phyloP scores from a whole-genome alignment of 1,140 invertebrate genomes.

The Protaetia brevitarsis region DNA sequence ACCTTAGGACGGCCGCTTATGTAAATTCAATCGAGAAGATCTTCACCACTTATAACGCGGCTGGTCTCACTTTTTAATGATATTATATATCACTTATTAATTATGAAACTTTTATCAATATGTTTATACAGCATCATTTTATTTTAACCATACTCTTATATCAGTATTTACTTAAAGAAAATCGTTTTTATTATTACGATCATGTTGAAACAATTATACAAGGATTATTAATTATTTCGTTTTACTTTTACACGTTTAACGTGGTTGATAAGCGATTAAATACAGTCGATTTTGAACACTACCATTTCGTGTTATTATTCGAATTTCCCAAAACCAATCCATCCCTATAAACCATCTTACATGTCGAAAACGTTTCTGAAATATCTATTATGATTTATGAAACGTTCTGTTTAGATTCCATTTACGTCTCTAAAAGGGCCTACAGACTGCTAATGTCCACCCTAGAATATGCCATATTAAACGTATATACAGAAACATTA shows the following conservation, averaged over 20 bases:
- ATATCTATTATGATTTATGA: no score
- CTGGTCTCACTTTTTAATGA: slow-evolving; percentile 82
- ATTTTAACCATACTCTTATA: not conserved
- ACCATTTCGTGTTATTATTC: not conserved
- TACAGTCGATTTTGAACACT: not conserved
- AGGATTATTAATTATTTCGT: not conserved
- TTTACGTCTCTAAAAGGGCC: no score
- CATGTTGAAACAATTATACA: not conserved
- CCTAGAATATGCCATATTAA: no score
- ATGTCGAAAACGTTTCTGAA: no score
- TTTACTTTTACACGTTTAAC: not conserved
- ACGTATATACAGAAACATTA: no score
- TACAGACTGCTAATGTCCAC: no score
- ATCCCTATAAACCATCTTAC: no score
- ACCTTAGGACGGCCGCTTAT: slow-evolving; percentile 84
- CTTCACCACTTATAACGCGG: slow-evolving; percentile 92
- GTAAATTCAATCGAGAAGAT: slow-evolving; percentile 88
- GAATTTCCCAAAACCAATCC: no score
- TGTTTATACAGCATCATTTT: not conserved
- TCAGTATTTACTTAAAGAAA: slow-evolving; percentile 19
- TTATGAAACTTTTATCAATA: not conserved
- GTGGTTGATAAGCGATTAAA: slow-evolving; percentile 7
- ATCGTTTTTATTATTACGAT: not conserved
- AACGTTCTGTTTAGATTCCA: no score
- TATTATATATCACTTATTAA: not conserved